These are phyloP conservation scores for Nomada ferruginata DNA, from an alignment of 2,888 invertebrate genomes.

Conservation along the genomic window DNA sequence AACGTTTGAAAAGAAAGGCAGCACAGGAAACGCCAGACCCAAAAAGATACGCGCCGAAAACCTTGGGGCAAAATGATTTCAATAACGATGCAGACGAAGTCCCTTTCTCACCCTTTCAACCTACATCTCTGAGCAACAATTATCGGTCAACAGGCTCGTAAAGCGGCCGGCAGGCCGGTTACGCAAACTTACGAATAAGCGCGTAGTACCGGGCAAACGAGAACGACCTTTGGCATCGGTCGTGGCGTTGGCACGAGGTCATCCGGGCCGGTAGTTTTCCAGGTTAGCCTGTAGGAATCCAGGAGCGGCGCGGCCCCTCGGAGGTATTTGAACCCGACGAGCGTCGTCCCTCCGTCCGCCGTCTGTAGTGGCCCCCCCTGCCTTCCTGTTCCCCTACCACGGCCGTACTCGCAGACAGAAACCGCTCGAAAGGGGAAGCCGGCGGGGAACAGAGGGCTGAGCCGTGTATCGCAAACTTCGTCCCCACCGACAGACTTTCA, in stretches of 20 bases:
- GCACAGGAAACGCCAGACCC: too few relatives aligned
- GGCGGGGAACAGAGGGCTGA: conserved; percentile 48
- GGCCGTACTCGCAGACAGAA: conserved; percentile 47
- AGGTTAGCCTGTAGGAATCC: conserved; percentile 66
- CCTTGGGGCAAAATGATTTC: neutral
- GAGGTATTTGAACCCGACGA: conserved; percentile 77
- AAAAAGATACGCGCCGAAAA: too few relatives aligned
- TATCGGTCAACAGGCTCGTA: neutral
- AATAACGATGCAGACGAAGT: neutral
- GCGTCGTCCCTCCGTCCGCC: conserved; percentile 61
- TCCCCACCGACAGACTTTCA: conserved; percentile 38
- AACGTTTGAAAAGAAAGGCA: too few relatives aligned
- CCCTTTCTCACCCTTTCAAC: neutral
- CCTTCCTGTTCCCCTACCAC: conserved; percentile 46
- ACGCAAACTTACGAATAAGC: conserved; percentile 41
- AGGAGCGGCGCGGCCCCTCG: conserved; percentile 67
- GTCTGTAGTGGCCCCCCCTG: conserved; percentile 60
- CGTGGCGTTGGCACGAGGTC: conserved; percentile 58
- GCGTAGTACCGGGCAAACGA: conserved; percentile 28
- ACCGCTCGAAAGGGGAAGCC: conserved; percentile 57
- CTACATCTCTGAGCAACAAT: neutral
- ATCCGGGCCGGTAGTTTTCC: conserved; percentile 65
- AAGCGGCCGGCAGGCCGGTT: conserved; percentile 1
- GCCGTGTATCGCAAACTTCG: conserved; percentile 58
- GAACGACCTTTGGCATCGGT: conserved; percentile 58